A percentile compares a stretch with the other conserved stretches of the same genome.
Conservation (phyloP, 2,113 vertebrate genomes). For the Vanacampus margaritifer region DNA sequence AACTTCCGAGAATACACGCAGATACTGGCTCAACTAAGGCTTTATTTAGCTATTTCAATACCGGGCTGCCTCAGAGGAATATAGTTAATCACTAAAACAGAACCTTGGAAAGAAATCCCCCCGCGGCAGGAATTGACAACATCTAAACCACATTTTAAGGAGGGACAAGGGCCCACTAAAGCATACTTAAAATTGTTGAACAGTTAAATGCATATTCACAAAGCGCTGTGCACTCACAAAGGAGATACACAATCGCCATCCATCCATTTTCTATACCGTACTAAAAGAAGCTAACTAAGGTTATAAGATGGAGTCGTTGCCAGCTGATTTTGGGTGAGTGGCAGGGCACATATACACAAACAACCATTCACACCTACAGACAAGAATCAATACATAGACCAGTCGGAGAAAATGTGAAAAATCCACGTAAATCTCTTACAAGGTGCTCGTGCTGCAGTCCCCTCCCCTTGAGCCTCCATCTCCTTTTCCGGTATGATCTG, state of each 20-base stretch:
- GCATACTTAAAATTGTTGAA: slow-evolving; percentile 5
- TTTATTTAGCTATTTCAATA: slow-evolving; percentile 53
- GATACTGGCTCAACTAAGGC: slow-evolving; percentile 33
- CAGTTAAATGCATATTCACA: slow-evolving; percentile 19
- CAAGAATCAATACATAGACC: slow-evolving; percentile 4
- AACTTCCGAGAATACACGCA: slow-evolving; percentile 51
- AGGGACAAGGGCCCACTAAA: slow-evolving; percentile 38
- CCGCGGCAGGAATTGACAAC: slow-evolving; percentile 45
- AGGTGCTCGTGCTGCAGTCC: not conserved
- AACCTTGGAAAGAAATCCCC: slow-evolving; percentile 48
- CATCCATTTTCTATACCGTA: not conserved
- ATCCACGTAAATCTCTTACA: slow-evolving; percentile 3
- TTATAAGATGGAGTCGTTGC: not conserved
- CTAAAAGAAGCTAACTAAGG: too few relatives aligned
- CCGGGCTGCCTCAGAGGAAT: slow-evolving; percentile 23
- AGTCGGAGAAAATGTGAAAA: slow-evolving; percentile 15
- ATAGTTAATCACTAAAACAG: slow-evolving; percentile 53
- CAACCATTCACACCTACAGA: not conserved
- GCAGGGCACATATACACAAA: not conserved
- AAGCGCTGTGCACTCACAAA: not conserved
- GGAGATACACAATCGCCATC: not conserved
- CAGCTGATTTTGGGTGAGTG: not conserved
- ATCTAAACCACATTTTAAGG: slow-evolving; percentile 50
- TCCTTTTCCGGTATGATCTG: too few relatives aligned
- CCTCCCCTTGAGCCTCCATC: too few relatives aligned